These are phyloP conservation scores for Pteropus rufus DNA, from an alignment of 2,797 vertebrate genomes.

Conservation along the genomic window DNA sequence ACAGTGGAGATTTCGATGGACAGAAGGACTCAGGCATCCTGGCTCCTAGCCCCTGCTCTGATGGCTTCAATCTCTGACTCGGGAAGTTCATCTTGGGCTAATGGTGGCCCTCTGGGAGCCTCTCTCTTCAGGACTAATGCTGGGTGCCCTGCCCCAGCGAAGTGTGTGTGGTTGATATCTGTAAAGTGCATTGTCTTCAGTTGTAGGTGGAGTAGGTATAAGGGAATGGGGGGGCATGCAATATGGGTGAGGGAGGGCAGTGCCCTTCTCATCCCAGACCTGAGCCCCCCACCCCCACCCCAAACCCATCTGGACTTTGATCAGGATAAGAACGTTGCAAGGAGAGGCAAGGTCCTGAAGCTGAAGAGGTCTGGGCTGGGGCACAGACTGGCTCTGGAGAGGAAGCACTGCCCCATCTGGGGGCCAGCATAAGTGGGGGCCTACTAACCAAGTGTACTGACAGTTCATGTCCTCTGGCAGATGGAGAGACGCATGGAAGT, in stretches of 20 bases:
- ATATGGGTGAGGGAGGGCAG: conserved; percentile 76
- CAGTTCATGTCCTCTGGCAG: conserved; percentile 46
- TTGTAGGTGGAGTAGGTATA: neutral
- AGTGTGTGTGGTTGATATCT: conserved; percentile 49
- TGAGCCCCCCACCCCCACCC: conserved; percentile 21
- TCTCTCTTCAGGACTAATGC: conserved; percentile 44
- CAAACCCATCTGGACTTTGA: conserved; percentile 61
- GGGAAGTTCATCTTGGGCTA: conserved; percentile 61
- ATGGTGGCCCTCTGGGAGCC: conserved; percentile 58
- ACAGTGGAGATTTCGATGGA: conserved; percentile 65
- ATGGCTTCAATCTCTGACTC: conserved; percentile 65
- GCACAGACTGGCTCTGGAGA: conserved; percentile 53
- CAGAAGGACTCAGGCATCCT: conserved; percentile 58
- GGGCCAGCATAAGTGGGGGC: conserved; percentile 44
- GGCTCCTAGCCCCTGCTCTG: conserved; percentile 38
- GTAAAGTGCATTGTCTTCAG: conserved; percentile 76
- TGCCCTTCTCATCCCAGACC: conserved; percentile 75
- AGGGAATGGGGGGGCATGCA: conserved; percentile 69
- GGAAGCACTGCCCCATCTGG: conserved; percentile 40
- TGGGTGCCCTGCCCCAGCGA: conserved; percentile 45
- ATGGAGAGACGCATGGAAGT: conserved; percentile 57
- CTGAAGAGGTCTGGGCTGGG: conserved; percentile 66
- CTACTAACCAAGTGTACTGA: conserved; percentile 38
- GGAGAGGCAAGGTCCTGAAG: conserved; percentile 66
- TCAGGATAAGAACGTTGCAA: conserved; percentile 65